Evolutionary conservation across 2,113 vertebrate species (phyloP).

Genomic region (Plestiodon gilberti): DNA sequence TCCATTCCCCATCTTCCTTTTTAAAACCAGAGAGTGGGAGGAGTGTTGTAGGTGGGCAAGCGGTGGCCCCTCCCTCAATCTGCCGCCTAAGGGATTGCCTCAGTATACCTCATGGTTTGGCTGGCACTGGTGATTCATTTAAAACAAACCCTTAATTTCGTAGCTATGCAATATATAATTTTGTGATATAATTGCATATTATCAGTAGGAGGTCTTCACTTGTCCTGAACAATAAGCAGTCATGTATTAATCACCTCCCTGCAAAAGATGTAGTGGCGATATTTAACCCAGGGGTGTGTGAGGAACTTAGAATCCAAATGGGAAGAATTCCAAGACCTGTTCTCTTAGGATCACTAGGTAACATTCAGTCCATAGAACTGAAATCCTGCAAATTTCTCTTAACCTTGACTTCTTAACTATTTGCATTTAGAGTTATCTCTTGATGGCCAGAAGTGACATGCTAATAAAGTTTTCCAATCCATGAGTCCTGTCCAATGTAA

Average conservation of each 20-base stretch:
- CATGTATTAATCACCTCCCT: not conserved
- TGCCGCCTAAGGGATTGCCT: not conserved
- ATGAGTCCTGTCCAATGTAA: not conserved
- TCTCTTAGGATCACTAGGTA: not conserved
- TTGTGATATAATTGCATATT: not conserved
- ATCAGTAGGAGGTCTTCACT: conserved; percentile 17
- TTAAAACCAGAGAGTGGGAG: too few relatives aligned
- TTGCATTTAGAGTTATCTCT: not conserved
- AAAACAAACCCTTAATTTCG: not conserved
- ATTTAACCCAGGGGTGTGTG: not conserved
- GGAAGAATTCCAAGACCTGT: not conserved
- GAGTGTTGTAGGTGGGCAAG: too few relatives aligned
- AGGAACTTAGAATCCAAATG: not conserved
- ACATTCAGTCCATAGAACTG: accelerated
- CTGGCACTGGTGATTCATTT: not conserved
- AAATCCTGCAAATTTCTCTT: not conserved
- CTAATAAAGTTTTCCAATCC: not conserved
- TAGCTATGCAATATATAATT: not conserved
- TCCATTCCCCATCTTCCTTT: too few relatives aligned
- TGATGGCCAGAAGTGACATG: not conserved
- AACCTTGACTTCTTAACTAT: not conserved
- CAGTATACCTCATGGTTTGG: too few relatives aligned
- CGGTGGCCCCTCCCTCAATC: not conserved
- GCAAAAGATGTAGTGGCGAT: not conserved
- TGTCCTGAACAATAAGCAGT: not conserved